Conservation (phyloP, 2,113 vertebrate species). For the Polypterus senegalus region DNA sequence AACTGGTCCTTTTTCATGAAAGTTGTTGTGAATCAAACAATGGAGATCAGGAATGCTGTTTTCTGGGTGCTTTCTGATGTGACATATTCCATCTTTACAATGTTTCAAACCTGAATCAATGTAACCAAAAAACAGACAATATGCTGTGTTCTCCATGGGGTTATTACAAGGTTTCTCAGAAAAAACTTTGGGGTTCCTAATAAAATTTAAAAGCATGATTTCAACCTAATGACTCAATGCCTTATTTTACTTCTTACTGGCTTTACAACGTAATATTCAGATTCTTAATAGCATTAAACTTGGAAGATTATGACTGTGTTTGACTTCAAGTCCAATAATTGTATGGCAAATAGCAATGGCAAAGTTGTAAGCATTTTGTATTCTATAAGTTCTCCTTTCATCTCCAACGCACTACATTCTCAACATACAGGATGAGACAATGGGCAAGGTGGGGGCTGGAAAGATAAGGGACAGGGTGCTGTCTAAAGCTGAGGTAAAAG, state of each 20-base stretch:
- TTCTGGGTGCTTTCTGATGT: too few relatives aligned
- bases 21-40: too few relatives aligned
- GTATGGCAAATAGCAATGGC: not conserved
- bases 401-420: not conserved
- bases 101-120: too few relatives aligned
- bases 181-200: too few relatives aligned
- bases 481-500: slow-evolving; percentile 41
- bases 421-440: not conserved
- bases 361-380: not conserved
- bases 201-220: too few relatives aligned
- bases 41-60: too few relatives aligned
- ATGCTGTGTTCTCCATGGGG: too few relatives aligned
- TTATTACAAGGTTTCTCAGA: too few relatives aligned
- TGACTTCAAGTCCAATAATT: not conserved
- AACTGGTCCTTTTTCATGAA: too few relatives aligned
- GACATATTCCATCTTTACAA: too few relatives aligned
- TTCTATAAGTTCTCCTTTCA: not conserved
- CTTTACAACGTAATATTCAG: not conserved
- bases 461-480: slow-evolving; percentile 20
- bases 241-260: not conserved
- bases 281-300: not conserved
- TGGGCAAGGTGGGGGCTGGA: slow-evolving; percentile 13
- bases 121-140: too few relatives aligned
- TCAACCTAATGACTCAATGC: too few relatives aligned
- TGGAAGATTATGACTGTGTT: not conserved